Evolutionary conservation across 2,888 invertebrate genomes (phyloP).

Genomic region (Euclidia mi): DNA sequence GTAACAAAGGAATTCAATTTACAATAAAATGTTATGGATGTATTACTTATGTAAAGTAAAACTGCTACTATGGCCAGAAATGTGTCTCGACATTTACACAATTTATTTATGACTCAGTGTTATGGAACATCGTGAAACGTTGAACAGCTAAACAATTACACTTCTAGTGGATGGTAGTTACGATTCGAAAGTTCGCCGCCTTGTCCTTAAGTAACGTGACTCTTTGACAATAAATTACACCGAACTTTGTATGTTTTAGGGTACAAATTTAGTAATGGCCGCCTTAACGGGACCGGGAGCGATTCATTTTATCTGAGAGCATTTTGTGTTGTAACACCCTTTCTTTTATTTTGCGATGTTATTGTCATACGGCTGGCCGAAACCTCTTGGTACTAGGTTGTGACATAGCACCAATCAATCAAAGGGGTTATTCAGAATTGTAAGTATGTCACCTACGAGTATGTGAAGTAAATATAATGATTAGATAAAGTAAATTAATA

Average conservation of each 20-base stretch:
- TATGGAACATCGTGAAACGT: neutral
- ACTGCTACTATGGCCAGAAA: too few species aligned
- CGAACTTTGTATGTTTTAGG: constrained; percentile 63
- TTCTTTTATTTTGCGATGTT: neutral
- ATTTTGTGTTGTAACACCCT: constrained; percentile 1
- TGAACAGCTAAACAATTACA: constrained; percentile 68
- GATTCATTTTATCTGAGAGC: constrained; percentile 29
- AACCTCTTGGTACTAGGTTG: too few species aligned
- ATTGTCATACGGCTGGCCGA: neutral
- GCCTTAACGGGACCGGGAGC: constrained; percentile 26
- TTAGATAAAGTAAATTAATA: too few species aligned
- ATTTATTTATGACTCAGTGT: constrained; percentile 1
- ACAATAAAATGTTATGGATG: too few species aligned
- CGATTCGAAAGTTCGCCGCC: constrained; percentile 70
- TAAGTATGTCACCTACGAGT: too few species aligned
- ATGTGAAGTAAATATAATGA: too few species aligned
- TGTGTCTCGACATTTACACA: neutral
- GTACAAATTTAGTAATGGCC: constrained; percentile 51
- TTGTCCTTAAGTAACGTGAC: constrained; percentile 69
- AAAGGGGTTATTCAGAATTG: too few species aligned
- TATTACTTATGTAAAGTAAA: too few species aligned
- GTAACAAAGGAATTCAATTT: too few species aligned
- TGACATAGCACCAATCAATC: too few species aligned
- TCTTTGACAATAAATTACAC: constrained; percentile 73
- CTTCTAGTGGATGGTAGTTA: constrained; percentile 69